A percentile compares a stretch with the other conserved stretches of the same genome.
These are phyloP conservation scores for Oceanodroma leucorhoa DNA, from an alignment of 2,797 vertebrate genomes.

Conservation along the genomic window DNA sequence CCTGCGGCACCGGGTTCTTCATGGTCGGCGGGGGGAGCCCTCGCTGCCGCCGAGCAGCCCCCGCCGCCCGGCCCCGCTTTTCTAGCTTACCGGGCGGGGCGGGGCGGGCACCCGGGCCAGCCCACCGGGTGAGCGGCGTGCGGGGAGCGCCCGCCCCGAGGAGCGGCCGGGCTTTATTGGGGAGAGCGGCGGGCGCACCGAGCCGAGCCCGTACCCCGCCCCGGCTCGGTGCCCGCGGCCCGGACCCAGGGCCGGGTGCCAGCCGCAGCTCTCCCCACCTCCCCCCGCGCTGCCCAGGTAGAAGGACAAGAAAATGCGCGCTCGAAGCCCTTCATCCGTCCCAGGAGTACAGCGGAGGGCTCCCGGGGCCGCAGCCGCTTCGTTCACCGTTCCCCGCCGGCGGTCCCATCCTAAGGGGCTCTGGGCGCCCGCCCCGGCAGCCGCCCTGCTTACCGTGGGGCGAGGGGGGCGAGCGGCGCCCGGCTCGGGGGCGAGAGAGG, in stretches of 20 bases:
- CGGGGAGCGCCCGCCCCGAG: neutral
- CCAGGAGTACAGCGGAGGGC: neutral
- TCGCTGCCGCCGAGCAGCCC: neutral
- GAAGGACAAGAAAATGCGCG: neutral
- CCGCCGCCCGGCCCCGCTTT: neutral
- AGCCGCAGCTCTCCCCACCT: neutral
- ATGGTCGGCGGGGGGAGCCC: neutral
- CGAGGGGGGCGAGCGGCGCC: too few species aligned
- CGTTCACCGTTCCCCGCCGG: neutral
- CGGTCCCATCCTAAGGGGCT: neutral
- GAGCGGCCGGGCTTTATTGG: neutral
- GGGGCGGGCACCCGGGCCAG: conserved; percentile 2
- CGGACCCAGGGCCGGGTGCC: neutral
- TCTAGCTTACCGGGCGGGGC: conserved; percentile 20
- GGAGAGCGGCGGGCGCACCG: neutral
- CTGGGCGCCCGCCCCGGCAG: too few species aligned
- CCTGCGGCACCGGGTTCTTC: conserved; percentile 40
- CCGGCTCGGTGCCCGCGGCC: neutral
- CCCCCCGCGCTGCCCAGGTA: neutral
- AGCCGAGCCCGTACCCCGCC: too few species aligned
- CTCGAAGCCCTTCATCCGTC: neutral
- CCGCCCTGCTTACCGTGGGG: neutral
- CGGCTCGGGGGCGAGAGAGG: too few species aligned
- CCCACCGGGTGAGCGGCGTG: neutral
- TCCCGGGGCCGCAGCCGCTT: neutral